Percentiles rank a stretch among this genome's conserved stretches.
phyloP scores from a whole-genome alignment of 2,888 invertebrate species.

The Protophormia terraenovae region DNA sequence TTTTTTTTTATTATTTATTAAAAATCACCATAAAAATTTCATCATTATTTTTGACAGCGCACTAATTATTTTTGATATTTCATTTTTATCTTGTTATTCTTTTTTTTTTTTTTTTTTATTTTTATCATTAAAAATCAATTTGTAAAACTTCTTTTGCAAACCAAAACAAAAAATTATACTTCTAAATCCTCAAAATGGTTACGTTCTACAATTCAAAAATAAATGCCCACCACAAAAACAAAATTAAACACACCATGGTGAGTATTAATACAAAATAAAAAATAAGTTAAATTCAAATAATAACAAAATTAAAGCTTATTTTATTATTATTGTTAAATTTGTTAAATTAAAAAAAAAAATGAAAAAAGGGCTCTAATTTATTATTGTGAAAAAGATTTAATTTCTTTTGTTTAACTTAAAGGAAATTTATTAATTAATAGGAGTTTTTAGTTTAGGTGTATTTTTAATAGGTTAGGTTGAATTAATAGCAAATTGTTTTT shows the following conservation, averaged over 20 bases:
- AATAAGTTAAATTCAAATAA: background rate
- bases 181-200: slow-evolving; percentile 66
- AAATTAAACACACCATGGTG: slow-evolving; percentile 59
- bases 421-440: background rate
- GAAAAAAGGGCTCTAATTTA: slow-evolving; percentile 11
- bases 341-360: background rate
- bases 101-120: slow-evolving; percentile 56
- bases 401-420: background rate
- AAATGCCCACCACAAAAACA: slow-evolving; percentile 55
- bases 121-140: slow-evolving; percentile 60
- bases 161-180: slow-evolving; percentile 56
- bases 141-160: slow-evolving; percentile 66
- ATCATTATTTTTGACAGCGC: slow-evolving; percentile 56
- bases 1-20: background rate
- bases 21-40: slow-evolving; percentile 15
- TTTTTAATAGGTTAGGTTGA: background rate
- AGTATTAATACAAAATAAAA: slow-evolving; percentile 61
- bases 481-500: background rate
- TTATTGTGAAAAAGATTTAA: background rate
- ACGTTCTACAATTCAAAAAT: slow-evolving; percentile 60
- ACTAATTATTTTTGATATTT: slow-evolving; percentile 66
- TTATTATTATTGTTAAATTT: background rate
- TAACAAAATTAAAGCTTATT: background rate
- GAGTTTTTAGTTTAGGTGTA: background rate
- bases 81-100: slow-evolving; percentile 64